Evolutionary conservation across 1,140 invertebrate species (phyloP), one percentile per base, ranked within the genome.

Genomic region (Heliconius hermathena): DNA sequence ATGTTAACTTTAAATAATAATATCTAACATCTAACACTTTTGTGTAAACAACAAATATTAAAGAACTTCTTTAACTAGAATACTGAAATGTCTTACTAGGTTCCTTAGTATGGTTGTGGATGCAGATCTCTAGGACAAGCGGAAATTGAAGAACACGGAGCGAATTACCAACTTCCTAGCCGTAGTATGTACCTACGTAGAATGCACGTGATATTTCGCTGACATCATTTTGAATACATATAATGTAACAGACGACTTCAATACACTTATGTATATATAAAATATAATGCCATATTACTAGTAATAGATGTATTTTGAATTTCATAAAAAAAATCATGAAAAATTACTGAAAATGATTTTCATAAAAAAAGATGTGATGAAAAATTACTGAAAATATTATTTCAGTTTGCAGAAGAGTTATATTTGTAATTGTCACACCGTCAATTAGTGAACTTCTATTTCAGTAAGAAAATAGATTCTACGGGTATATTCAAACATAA

Each of bases 131-230:
- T 26, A 66, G 60, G 60, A 66, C 60, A 66, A 66, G 13, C 60
- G 60, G 60, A 66, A 66, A 66, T 66, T 66, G 26, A 66, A 66
- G 60, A 66, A 66, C 60, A 66, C 60, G 16, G 22, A 22, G 60
- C 22, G 60, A 26, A 66, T 16, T 66, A 29, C 60, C 18, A 66
- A 66, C 60, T 66, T 66, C 22, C 60, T 29, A 66, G 22, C 60
- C 9, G 26, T 46, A 46, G 13, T 46, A 16, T 22, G 60, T 29
- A 66, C 13, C 9, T 13, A 66, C 11, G 60, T 66, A 66, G 9
- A 26, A 11, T 60, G 41, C 16, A 16, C 18, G 4, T 29, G 9
- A 16, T 66, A 66, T 66, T 26, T 66, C 26, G 13, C n/a, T 66
- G 22, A 29, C 13, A 29, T 13, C 1, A 26, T 66, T 26, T 1